These are phyloP conservation scores for Halictus rubicundus DNA, from an alignment of 1,140 invertebrate genomes.

Conservation along the genomic window DNA sequence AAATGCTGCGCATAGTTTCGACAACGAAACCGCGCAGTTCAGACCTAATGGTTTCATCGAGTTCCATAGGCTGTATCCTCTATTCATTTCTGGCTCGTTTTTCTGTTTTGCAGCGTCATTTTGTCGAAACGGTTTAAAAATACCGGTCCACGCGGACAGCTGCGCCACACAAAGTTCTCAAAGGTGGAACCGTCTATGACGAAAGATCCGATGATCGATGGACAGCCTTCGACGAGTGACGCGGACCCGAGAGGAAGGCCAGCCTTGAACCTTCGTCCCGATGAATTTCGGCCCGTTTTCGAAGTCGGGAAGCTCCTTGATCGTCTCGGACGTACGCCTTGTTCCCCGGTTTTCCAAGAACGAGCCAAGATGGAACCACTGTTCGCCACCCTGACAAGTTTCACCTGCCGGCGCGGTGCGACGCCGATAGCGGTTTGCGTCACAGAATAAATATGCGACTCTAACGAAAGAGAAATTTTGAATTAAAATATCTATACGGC, in stretches of 20 bases:
- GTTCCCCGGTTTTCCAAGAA: neutral
- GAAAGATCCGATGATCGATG: neutral
- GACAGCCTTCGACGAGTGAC: too few relatives aligned
- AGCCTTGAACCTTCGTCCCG: neutral
- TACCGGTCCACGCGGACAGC: too few relatives aligned
- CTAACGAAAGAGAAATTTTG: constrained; percentile 17
- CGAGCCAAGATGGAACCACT: neutral
- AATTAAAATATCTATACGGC: constrained; percentile 8
- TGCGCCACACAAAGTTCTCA: too few relatives aligned
- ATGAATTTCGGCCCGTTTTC: too few relatives aligned
- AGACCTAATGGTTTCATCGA: neutral
- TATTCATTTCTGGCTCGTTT: neutral
- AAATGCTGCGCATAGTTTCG: neutral
- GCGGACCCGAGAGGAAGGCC: neutral
- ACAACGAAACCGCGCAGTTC: neutral
- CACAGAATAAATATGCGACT: neutral
- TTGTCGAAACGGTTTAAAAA: neutral
- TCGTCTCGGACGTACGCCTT: neutral
- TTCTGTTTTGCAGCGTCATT: neutral
- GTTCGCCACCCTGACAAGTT: neutral
- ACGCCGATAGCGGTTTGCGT: neutral
- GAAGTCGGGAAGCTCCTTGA: neutral
- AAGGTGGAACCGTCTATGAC: neutral
- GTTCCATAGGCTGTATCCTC: neutral
- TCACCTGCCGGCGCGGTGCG: constrained; percentile 1